Conservation (phyloP, 2,113 vertebrate genomes). For the Lasiurus borealis region DNA sequence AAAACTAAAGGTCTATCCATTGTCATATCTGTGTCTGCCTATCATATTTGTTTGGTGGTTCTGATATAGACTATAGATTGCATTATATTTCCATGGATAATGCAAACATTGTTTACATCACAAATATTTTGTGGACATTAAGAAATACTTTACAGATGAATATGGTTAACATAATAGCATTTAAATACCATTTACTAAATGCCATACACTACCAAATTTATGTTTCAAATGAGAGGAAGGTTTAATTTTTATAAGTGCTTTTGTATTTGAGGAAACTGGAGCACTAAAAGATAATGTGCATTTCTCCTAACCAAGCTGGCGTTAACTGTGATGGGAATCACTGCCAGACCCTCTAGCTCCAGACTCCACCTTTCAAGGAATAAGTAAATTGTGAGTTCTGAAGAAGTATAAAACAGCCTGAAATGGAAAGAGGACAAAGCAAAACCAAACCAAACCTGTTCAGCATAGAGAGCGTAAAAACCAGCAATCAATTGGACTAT, state of each 20-base stretch:
- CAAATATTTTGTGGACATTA: background rate
- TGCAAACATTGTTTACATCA: background rate
- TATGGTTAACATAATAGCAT: background rate
- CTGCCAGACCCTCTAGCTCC: background rate
- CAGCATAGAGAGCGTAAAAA: background rate
- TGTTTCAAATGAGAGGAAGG: background rate
- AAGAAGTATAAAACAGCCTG: background rate
- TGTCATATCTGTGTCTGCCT: background rate
- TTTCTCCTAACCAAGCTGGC: background rate
- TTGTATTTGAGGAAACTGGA: background rate
- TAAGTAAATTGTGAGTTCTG: background rate
- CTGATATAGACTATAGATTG: background rate
- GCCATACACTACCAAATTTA: background rate
- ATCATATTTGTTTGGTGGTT: background rate
- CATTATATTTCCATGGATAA: background rate
- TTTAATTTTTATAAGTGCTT: background rate
- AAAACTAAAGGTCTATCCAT: background rate
- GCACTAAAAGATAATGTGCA: background rate
- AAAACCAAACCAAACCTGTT: background rate
- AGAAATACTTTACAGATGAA: conserved; percentile 5
- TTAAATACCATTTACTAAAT: background rate
- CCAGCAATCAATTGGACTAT: background rate
- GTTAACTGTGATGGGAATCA: background rate
- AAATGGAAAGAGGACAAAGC: background rate
- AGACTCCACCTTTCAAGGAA: background rate